Base-by-base conservation (phyloP, 2,888 invertebrate species). In the Drosophila subquinaria region DNA sequence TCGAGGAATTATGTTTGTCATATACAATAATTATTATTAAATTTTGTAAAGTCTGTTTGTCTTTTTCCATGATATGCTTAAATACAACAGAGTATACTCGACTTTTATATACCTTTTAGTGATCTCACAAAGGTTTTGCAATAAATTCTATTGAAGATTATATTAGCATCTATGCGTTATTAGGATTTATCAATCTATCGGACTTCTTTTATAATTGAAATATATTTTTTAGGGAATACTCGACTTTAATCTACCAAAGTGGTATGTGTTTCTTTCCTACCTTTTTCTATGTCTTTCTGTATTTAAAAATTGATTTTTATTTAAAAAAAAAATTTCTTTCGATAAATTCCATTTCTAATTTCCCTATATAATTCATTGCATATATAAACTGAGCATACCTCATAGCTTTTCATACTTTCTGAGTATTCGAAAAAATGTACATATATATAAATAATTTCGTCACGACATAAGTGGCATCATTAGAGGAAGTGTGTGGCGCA, bases 391-490 rank as follows among this genome's bases (percentile, higher is more conserved):
- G 38, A 4, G 17, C 17, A 36, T 3, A 57, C 42, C 10, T 36
- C 17, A 10, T 10, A 5, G 0, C 2, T 4, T 10, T 11, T 17
- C 0, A 1, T 4, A 0, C 3, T 40, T 60, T 23, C 35, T 67
- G 74, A 70, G 83, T 77, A 80, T 88, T 38, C 23, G 62, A 23
- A 38, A 67, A 67, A 73, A 65, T 76, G 53, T 78, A 57, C 50
- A 47, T 53, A 67, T 81, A 77, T 88, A 81, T 72, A 86, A 84
- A 89, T 86, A 88, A 84, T 89, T 88, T 85, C 74, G 88, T 88
- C 82, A 89, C 90, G 88, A 88, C 90, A 89, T 88, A 89, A 89
- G 89, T 89, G 86, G 81, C 86, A 89, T 86, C 90, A 86, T 86
- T 86, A 86, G 82, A 79, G 74, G 72, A 76, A 88, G 79, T 82